These are phyloP conservation scores for Corydoras sp. DNA, from an alignment of 2,113 vertebrate species.

Conservation along the genomic window DNA sequence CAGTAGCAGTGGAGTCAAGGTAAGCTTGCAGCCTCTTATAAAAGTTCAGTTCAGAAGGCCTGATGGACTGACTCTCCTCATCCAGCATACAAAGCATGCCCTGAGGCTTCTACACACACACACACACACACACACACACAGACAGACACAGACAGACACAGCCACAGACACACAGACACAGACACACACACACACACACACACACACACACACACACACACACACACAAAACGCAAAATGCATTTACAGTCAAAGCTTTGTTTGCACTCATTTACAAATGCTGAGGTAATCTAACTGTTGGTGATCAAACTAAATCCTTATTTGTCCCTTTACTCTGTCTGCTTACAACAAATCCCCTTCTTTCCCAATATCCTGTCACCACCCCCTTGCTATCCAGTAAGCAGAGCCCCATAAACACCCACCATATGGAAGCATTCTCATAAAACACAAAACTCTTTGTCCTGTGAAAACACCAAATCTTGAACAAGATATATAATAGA, in stretches of 20 bases:
- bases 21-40: conserved; percentile 79
- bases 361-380: conserved; percentile 9
- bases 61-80: conserved; percentile 81
- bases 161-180: conserved; percentile 34
- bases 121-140: conserved; percentile 40
- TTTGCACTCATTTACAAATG: not conserved
- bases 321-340: not conserved
- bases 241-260: not conserved
- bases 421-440: conserved; percentile 34
- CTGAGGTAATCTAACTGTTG: not conserved
- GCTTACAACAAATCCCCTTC: conserved; percentile 1
- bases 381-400: conserved; percentile 11
- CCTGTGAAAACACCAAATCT: conserved; percentile 22
- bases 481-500: conserved; percentile 25
- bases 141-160: conserved; percentile 44
- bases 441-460: conserved; percentile 33
- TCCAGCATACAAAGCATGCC: conserved; percentile 84
- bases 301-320: conserved; percentile 1
- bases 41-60: conserved; percentile 76
- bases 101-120: conserved; percentile 75
- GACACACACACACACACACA: conserved; percentile 43
- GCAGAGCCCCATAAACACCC: conserved; percentile 16
- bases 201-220: conserved; percentile 44
- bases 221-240: not conserved
- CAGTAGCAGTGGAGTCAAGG: conserved; percentile 69